Percentiles rank a stretch among this genome's conserved stretches.
phyloP scores from a whole-genome alignment of 2,888 invertebrate genomes.

The Tanypteryx hageni region DNA sequence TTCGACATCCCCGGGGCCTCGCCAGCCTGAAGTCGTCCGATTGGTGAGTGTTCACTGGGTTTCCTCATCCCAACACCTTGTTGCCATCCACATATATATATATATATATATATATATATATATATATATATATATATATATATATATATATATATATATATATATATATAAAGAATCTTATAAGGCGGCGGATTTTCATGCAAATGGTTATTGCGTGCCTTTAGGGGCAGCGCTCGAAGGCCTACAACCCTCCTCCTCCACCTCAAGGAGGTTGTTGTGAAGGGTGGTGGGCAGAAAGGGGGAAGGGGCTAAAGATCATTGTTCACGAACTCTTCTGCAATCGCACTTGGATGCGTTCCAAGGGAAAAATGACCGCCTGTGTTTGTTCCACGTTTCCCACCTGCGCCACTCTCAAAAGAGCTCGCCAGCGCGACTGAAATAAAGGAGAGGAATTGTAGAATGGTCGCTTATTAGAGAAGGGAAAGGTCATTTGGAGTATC shows the following conservation, averaged over 20 bases:
- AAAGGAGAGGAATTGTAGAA: neutral
- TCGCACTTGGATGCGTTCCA: slow-evolving; percentile 40
- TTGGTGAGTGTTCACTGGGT: too few species aligned
- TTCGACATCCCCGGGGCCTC: too few species aligned
- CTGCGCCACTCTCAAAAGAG: neutral
- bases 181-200: neutral
- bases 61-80: too few species aligned
- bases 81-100: too few species aligned
- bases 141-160: too few species aligned
- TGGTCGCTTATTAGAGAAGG: neutral
- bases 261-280: neutral
- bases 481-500: neutral
- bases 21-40: too few species aligned
- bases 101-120: too few species aligned
- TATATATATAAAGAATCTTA: neutral
- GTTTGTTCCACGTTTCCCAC: neutral
- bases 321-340: slow-evolving; percentile 43
- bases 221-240: neutral
- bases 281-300: neutral
- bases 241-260: neutral
- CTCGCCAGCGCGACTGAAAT: neutral
- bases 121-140: too few species aligned
- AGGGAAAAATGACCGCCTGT: neutral
- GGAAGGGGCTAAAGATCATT: slow-evolving; percentile 16
- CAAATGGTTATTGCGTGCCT: neutral